These are phyloP conservation scores for Hapalemur alaotrensis DNA, from an alignment of 2,797 vertebrate species.

Conservation along the genomic window DNA sequence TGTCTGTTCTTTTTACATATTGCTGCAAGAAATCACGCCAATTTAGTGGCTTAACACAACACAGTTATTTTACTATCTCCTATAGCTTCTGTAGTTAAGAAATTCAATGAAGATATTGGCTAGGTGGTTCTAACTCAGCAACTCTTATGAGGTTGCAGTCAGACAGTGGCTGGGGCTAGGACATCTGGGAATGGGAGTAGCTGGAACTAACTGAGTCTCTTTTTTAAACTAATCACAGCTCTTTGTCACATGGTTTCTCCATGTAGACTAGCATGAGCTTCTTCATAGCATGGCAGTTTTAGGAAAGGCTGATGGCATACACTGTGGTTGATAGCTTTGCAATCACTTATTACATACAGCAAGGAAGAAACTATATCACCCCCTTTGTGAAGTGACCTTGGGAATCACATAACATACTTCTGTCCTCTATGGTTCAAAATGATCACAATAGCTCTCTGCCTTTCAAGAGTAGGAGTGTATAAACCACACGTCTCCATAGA, in stretches of 20 bases:
- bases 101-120: not conserved
- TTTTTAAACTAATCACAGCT: not conserved
- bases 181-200: not conserved
- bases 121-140: not conserved
- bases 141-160: not conserved
- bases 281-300: not conserved
- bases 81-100: not conserved
- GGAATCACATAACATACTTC: not conserved
- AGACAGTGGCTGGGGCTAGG: not conserved
- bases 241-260: not conserved
- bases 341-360: not conserved
- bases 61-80: not conserved
- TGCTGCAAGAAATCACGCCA: not conserved
- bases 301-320: not conserved
- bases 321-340: not conserved
- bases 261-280: not conserved
- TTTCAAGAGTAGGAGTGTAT: not conserved
- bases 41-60: not conserved
- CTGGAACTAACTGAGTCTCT: not conserved
- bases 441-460: not conserved
- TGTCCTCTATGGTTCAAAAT: not conserved
- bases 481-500: not conserved
- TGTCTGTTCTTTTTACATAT: not conserved
- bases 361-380: not conserved
- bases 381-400: not conserved